Conservation (phyloP, 1,140 invertebrate genomes). For the fruit fly (Drosophila melanogaster) region DNA sequence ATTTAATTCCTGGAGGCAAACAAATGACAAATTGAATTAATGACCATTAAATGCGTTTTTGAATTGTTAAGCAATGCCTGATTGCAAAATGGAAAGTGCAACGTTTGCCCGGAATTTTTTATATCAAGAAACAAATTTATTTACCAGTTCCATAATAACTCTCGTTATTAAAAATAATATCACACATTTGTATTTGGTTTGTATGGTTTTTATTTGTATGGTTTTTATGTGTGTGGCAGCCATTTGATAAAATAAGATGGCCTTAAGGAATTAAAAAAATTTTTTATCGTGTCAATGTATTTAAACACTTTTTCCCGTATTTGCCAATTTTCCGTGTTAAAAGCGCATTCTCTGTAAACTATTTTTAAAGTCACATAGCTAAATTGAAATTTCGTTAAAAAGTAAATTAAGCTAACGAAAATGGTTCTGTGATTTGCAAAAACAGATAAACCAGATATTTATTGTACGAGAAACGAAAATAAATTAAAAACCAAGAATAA, state of each 20-base stretch:
- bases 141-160: constrained; percentile 11
- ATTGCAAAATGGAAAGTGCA: constrained; percentile 4
- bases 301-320: too few species aligned
- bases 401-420: neutral
- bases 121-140: constrained; percentile 1
- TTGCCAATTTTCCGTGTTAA: too few species aligned
- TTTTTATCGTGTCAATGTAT: too few species aligned
- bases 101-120: constrained; percentile 10
- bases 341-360: neutral
- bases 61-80: neutral
- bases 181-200: neutral
- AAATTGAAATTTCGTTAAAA: neutral
- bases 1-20: constrained; percentile 39
- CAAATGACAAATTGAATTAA: constrained; percentile 31
- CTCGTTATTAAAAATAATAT: neutral
- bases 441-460: neutral
- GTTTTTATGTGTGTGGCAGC: neutral
- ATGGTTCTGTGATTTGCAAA: neutral
- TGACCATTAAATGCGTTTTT: constrained; percentile 19
- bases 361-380: neutral
- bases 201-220: neutral
- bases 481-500: neutral
- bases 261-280: neutral
- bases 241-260: too few species aligned
- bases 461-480: neutral